A percentile compares a stretch with the other conserved stretches of the same genome.
Conservation (phyloP, 2,113 vertebrate species). For the Stegastes partitus region DNA sequence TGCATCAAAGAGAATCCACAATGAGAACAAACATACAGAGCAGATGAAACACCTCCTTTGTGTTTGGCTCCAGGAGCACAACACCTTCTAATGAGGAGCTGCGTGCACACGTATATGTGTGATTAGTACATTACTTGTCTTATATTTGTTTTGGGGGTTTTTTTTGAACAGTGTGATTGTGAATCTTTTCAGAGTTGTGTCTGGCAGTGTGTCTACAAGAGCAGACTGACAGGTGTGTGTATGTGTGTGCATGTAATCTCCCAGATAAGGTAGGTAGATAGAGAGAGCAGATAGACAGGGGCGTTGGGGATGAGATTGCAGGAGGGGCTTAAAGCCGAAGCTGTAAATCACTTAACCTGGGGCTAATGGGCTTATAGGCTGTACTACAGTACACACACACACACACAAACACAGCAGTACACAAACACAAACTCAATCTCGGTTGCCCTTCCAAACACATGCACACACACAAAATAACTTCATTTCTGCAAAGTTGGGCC, state of each 20-base stretch:
- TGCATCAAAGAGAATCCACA: constrained; percentile 70
- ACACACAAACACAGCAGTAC: constrained; percentile 36
- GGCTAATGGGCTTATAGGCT: constrained; percentile 82
- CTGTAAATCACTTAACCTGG: constrained; percentile 84
- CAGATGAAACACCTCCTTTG: constrained; percentile 75
- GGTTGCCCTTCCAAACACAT: constrained; percentile 29
- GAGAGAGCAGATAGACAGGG: constrained; percentile 68
- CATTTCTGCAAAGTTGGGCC: constrained; percentile 42
- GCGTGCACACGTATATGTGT: not conserved
- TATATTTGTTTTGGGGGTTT: constrained; percentile 38
- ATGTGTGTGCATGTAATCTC: constrained; percentile 68
- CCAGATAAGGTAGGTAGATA: constrained; percentile 76
- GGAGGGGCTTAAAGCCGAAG: constrained; percentile 74
- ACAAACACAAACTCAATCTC: constrained; percentile 60
- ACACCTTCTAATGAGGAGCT: constrained; percentile 60
- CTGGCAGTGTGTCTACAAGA: constrained; percentile 42
- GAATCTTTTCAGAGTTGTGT: constrained; percentile 28
- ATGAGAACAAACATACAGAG: constrained; percentile 73
- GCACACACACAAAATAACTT: constrained; percentile 37
- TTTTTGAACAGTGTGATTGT: constrained; percentile 6
- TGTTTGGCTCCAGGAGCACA: constrained; percentile 55
- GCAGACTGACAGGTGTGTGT: constrained; percentile 57
- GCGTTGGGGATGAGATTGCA: constrained; percentile 74
- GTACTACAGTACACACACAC: constrained; percentile 61
- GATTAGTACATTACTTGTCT: constrained; percentile 47